Conservation (phyloP, 2,888 invertebrate genomes). For the Eledone cirrhosa region DNA sequence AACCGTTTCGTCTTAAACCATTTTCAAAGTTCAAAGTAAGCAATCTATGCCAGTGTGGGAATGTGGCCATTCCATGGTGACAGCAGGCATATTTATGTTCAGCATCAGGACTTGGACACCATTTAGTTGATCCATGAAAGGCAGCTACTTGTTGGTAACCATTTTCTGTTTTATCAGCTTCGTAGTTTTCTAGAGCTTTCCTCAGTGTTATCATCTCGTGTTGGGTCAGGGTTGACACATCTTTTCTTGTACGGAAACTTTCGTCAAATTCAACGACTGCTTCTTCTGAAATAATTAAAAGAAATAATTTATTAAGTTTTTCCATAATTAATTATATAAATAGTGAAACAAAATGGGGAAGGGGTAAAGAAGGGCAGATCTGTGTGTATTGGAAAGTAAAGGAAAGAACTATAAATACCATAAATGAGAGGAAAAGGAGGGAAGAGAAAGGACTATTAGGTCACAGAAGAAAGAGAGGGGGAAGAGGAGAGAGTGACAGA, state of each 20-base stretch:
- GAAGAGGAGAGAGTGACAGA: too few relatives aligned
- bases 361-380: too few relatives aligned
- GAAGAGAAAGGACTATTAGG: too few relatives aligned
- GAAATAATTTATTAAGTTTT: not conserved
- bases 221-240: not conserved
- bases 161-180: conserved; percentile 11
- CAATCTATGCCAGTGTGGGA: conserved; percentile 32
- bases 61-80: conserved; percentile 31
- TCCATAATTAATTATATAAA: too few relatives aligned
- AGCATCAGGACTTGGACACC: conserved; percentile 26
- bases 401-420: too few relatives aligned
- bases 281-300: not conserved
- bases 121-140: conserved; percentile 29
- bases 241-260: conserved; percentile 4
- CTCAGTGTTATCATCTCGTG: not conserved
- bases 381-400: too few relatives aligned
- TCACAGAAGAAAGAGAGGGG: too few relatives aligned
- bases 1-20: conserved; percentile 33
- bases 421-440: too few relatives aligned
- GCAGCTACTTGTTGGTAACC: conserved; percentile 27
- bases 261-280: not conserved
- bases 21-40: conserved; percentile 31
- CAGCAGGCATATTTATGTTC: conserved; percentile 30
- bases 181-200: conserved; percentile 1
- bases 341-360: too few relatives aligned